A percentile compares a stretch with the other conserved stretches of the same genome.
Conservation (phyloP, 1,140 invertebrate species). For the Trichonephila clavipes region DNA sequence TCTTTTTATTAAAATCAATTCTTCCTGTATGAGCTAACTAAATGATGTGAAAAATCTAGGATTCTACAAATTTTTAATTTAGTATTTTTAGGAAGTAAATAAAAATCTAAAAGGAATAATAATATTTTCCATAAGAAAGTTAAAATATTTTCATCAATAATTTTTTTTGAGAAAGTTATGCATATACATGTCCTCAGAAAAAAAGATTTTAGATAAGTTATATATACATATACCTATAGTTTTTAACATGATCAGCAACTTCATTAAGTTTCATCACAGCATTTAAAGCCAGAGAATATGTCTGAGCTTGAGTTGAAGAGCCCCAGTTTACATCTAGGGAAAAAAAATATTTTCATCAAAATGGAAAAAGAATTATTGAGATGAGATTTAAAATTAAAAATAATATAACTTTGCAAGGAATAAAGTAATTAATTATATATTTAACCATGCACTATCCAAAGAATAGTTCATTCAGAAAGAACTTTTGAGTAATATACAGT, state of each 20-base stretch:
- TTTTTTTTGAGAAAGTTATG: no score
- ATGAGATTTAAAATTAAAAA: background rate
- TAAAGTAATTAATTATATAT: background rate
- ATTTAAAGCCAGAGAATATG: slow-evolving; percentile 83
- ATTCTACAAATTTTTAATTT: no score
- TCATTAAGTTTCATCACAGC: slow-evolving; percentile 82
- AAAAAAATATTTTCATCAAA: background rate
- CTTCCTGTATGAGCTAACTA: no score
- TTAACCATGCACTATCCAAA: background rate
- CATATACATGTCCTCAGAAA: no score
- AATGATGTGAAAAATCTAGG: no score
- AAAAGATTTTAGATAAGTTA: no score
- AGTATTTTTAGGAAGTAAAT: no score
- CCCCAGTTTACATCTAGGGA: slow-evolving; percentile 85
- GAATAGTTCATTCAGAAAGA: no score
- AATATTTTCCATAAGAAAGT: no score
- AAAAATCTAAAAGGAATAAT: no score
- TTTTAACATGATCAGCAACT: slow-evolving; percentile 85
- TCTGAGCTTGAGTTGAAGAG: slow-evolving; percentile 86
- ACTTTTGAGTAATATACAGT: background rate
- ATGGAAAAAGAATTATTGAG: background rate
- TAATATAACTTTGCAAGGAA: background rate
- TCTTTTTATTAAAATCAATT: no score
- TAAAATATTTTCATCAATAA: no score
- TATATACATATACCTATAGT: slow-evolving; percentile 81